Base-by-base conservation (phyloP, 1,140 invertebrate genomes). In the Musca domestica region DNA sequence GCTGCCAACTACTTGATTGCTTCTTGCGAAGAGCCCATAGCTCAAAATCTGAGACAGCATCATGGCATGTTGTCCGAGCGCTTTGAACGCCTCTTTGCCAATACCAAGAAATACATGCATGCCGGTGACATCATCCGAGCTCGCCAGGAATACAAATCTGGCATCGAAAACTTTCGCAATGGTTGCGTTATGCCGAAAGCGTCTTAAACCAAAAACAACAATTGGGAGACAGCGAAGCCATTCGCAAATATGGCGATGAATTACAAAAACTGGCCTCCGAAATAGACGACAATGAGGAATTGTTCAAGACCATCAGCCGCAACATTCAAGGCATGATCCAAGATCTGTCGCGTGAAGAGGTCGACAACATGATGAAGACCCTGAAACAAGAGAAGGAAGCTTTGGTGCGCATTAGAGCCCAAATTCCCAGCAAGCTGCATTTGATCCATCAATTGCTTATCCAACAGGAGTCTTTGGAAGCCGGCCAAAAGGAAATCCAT, bases 381-480 rank as follows among this genome's bases (percentile, higher is more conserved):
- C 81, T 98, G 23, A 97, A 97, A 78, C 91, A 91, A 74, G 92
- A 96, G 74, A 95, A 95, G 82, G 95, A 96, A 81, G 86, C 89
- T 2, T 83, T 97, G 19, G 91, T 96, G 0, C 87, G 87, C 74
- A 88, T 96, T 6, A 85, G 93, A 54, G 92, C 94, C 6, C 85
- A 89, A 66, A 89, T 95, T 58, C 92, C 93, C 0, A 86, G 89
- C 67, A 90, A 93, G 70, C 81, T 95, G 61, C 91, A 94, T 75
- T 83, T 91, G 14, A 91, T 91, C 76, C 88, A 93, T 72, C 92
- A 96, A 77, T 80, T 97, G 9, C 79, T 95, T 22, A 92, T 95
- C 0, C 94, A 98, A 76, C 91, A 96, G 74, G 93, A 95, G 80
- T 94, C 94, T 0, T 79, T 98, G 54, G 94, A 96, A 81, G 87